Conservation (phyloP, 1,140 invertebrate genomes). For the Drosophila sucinea region DNA sequence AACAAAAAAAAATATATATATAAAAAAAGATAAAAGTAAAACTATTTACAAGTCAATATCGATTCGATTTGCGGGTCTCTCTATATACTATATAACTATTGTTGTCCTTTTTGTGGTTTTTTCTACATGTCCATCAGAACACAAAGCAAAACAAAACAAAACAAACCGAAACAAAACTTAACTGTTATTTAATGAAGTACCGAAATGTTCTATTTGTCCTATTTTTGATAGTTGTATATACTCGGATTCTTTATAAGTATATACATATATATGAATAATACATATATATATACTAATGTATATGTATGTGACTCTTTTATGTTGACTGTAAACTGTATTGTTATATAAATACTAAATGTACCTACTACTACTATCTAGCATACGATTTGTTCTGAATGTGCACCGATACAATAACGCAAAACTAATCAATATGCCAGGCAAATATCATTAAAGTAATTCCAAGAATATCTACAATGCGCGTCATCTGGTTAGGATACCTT, state of each 20-base stretch:
- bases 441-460: neutral
- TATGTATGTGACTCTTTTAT: slow-evolving; percentile 49
- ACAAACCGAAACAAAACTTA: slow-evolving; percentile 12
- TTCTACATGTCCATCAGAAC: slow-evolving; percentile 20
- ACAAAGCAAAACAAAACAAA: slow-evolving; percentile 11
- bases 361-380: slow-evolving; percentile 1
- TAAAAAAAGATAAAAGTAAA: slow-evolving; percentile 36
- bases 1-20: slow-evolving; percentile 21
- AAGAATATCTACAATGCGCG: too few relatives aligned
- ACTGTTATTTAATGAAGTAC: slow-evolving; percentile 13
- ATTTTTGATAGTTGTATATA: slow-evolving; percentile 76
- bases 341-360: too few relatives aligned
- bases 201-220: slow-evolving; percentile 62
- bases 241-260: slow-evolving; percentile 33
- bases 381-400: slow-evolving; percentile 15
- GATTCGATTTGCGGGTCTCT: slow-evolving; percentile 22
- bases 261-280: slow-evolving; percentile 28
- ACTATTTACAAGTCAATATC: slow-evolving; percentile 69
- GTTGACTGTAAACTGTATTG: slow-evolving; percentile 32
- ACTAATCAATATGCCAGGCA: slow-evolving; percentile 2
- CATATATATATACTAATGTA: slow-evolving; percentile 9
- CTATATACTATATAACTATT: slow-evolving; percentile 34
- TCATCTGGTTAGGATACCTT: too few relatives aligned
- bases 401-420: slow-evolving; percentile 18
- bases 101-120: slow-evolving; percentile 19